Base-by-base conservation (phyloP, 2,888 invertebrate genomes). In the Amphipyra tragopoginis region DNA sequence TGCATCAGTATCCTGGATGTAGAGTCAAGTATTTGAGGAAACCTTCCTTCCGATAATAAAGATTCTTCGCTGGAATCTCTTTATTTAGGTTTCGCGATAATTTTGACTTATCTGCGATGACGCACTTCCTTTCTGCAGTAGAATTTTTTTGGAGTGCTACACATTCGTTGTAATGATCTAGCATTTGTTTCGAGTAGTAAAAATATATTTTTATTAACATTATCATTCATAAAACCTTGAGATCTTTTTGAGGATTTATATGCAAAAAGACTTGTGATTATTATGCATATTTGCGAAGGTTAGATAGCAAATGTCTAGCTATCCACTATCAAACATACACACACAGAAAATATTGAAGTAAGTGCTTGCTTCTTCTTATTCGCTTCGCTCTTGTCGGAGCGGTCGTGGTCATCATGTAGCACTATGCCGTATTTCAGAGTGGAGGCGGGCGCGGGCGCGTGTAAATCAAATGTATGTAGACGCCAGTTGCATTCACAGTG, bases 81-180 rank as follows among this genome's bases (percentile, higher is more conserved):
- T 29, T 29, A 7, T 29, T 29, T 29, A 29, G 34, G 14, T 2
- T 50, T 47, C 14, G 33, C 14, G 44, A 38, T 45, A 65, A 53
- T 39, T 45, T 50, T 5, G 13, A 13, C 36, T 59, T 60, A 54
- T 69, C 72, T 11, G 8, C 10, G 0, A 36, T 72, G 72, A 72
- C 50, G 29, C 65, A 72, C 48, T 2, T 49, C 44, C 45, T 52
- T 15, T 14, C 36, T 29, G 15, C 11, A 45, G 13, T 65, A 38
- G 7, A 26, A 5, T 11, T 14, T 33, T 51, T 33, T 29, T 9
- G n/a, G 10, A 55, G 9, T 40, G 3, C 5, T 38, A n/a, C 5
- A 9, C 21, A n/a, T 5, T 29, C 7, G 29, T 29, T 5, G 7
- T 29, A 4, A 29, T 29, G 5, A 5, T 29, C 29, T 5, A 29